These are phyloP conservation scores for Habropoda laboriosa DNA, from an alignment of 1,140 invertebrate species.

Conservation along the genomic window DNA sequence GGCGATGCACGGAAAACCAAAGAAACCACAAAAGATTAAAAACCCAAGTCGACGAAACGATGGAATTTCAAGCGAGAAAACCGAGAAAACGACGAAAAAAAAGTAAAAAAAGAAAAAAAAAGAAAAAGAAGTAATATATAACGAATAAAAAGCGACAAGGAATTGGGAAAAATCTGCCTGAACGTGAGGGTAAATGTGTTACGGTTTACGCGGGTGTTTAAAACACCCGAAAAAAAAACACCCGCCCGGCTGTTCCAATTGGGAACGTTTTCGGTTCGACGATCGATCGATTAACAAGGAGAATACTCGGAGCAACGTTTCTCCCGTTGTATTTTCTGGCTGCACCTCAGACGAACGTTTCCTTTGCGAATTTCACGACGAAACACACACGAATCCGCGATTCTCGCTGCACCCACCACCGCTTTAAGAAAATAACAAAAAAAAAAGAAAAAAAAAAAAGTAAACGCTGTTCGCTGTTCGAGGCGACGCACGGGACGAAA, in stretches of 20 bases:
- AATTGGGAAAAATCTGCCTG: slow-evolving; percentile 19
- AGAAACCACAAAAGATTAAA: too few relatives aligned
- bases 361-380: slow-evolving; percentile 11
- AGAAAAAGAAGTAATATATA: neutral
- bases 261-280: slow-evolving; percentile 18
- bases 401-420: slow-evolving; percentile 18
- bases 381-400: slow-evolving; percentile 6
- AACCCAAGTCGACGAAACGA: neutral
- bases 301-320: slow-evolving; percentile 32
- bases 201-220: too few relatives aligned
- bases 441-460: too few relatives aligned
- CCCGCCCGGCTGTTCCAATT: too few relatives aligned
- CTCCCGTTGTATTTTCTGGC: slow-evolving; percentile 34
- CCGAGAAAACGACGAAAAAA: neutral
- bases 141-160: neutral
- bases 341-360: slow-evolving; percentile 26
- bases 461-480: slow-evolving; percentile 15
- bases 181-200: too few relatives aligned
- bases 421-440: too few relatives aligned
- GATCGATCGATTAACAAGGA: slow-evolving; percentile 31
- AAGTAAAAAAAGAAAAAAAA: neutral
- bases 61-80: slow-evolving; percentile 29
- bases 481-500: slow-evolving; percentile 17
- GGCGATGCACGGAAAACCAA: slow-evolving; percentile 33
- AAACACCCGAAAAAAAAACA: too few relatives aligned